These are phyloP conservation scores for Serranus cabrilla DNA, from an alignment of 2,797 vertebrate species.

Conservation along the genomic window DNA sequence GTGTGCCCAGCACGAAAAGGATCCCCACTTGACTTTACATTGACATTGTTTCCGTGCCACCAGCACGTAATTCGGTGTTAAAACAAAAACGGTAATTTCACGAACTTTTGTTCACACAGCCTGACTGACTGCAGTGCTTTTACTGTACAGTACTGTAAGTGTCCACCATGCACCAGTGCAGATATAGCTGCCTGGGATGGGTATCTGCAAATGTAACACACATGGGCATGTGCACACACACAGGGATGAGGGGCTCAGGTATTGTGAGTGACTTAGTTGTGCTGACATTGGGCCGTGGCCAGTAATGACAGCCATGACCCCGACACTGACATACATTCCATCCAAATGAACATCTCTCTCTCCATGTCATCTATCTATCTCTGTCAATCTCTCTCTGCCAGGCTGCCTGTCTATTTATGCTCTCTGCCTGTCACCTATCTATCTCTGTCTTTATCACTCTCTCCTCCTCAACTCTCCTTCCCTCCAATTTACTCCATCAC, in stretches of 20 bases:
- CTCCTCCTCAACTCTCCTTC: neutral
- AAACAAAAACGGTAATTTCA: too few relatives aligned
- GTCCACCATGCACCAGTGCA: slow-evolving; percentile 10
- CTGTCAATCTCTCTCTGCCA: slow-evolving; percentile 47
- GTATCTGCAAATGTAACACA: slow-evolving; percentile 4
- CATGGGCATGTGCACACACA: slow-evolving; percentile 13
- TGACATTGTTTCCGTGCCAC: too few relatives aligned
- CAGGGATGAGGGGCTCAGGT: neutral
- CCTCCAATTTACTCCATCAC: slow-evolving; percentile 20
- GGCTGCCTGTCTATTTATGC: neutral
- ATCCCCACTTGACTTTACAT: too few relatives aligned
- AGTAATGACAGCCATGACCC: slow-evolving; percentile 47
- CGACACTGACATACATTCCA: slow-evolving; percentile 22
- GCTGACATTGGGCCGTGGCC: slow-evolving; percentile 40
- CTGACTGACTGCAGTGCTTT: neutral
- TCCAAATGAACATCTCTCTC: slow-evolving; percentile 59
- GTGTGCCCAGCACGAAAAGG: too few relatives aligned
- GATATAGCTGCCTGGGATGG: slow-evolving; percentile 9
- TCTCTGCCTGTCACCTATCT: slow-evolving; percentile 4
- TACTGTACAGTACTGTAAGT: neutral
- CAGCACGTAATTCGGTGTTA: too few relatives aligned
- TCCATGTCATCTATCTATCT: slow-evolving; percentile 56
- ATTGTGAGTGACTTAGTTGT: slow-evolving; percentile 21
- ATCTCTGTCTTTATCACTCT: neutral
- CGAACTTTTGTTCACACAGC: too few relatives aligned